A percentile compares a stretch with the other conserved stretches of the same genome.
Conservation (phyloP, 2,888 invertebrate genomes). For the Ichneumoninae sp. region DNA sequence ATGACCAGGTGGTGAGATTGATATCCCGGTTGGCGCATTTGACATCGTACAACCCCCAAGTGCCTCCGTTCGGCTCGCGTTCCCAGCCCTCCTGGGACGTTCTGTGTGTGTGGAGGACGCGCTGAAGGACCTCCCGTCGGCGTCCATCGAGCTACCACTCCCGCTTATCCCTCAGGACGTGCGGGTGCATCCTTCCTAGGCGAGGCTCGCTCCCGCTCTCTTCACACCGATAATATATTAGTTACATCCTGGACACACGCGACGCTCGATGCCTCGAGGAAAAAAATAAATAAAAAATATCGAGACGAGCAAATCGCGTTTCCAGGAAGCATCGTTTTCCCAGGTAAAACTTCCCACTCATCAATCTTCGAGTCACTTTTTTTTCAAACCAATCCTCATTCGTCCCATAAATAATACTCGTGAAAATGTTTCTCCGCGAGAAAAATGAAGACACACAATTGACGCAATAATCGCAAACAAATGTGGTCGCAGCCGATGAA, state of each 20-base stretch:
- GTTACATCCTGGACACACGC: constrained; percentile 73
- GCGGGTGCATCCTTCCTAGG: constrained; percentile 57
- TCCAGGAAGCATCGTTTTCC: constrained; percentile 50
- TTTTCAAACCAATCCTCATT: constrained; percentile 23
- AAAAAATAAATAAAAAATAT: constrained; percentile 58
- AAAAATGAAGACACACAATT: constrained; percentile 23
- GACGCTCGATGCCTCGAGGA: constrained; percentile 62
- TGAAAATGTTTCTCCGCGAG: constrained; percentile 1
- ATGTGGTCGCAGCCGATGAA: constrained; percentile 49
- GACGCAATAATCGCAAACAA: constrained; percentile 55
- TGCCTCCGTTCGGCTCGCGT: constrained; percentile 21
- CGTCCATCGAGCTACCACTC: constrained; percentile 58
- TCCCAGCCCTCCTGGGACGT: constrained; percentile 57
- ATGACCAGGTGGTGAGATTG: constrained; percentile 78
- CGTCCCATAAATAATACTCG: constrained; percentile 13
- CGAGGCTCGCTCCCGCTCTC: constrained; percentile 35
- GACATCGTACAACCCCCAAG: constrained; percentile 75
- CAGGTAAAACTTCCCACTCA: constrained; percentile 44
- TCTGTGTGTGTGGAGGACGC: constrained; percentile 34
- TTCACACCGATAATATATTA: constrained; percentile 73
- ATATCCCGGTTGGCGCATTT: constrained; percentile 70
- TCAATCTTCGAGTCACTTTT: constrained; percentile 27
- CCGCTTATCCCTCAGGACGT: constrained; percentile 41
- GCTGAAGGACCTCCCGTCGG: constrained; percentile 54
- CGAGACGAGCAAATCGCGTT: constrained; percentile 45